Evolutionary conservation across 2,888 invertebrate species (phyloP).

Genomic region (Sphecodes monilicornis): DNA sequence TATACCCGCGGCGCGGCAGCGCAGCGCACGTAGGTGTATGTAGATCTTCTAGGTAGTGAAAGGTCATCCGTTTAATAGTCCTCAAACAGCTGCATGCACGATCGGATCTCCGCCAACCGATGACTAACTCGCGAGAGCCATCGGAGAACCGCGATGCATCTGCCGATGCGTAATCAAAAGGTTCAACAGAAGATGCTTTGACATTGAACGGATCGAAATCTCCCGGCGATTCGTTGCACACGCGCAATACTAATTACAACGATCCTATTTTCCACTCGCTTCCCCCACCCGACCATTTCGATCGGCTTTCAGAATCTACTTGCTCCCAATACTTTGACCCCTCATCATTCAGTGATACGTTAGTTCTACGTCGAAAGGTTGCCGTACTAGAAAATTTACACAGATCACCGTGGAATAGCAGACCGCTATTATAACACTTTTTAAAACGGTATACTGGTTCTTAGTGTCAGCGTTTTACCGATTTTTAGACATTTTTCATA

Average conservation of each 20-base stretch:
- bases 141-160: constrained; percentile 50
- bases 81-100: constrained; percentile 62
- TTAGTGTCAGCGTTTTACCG: no score
- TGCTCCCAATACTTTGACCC: neutral
- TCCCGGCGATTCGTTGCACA: constrained; percentile 7
- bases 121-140: constrained; percentile 58
- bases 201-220: constrained; percentile 72
- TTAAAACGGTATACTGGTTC: no score
- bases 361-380: neutral
- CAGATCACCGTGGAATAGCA: no score
- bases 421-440: no score
- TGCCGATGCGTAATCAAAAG: constrained; percentile 66
- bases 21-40: constrained; percentile 62
- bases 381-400: neutral
- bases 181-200: constrained; percentile 54
- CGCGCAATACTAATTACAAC: constrained; percentile 10
- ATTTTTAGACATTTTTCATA: no score
- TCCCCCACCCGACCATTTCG: neutral
- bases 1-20: constrained; percentile 7
- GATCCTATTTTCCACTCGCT: neutral
- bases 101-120: constrained; percentile 63
- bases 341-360: neutral
- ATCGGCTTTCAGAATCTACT: neutral
- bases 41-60: constrained; percentile 71
- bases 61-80: constrained; percentile 73